These are phyloP conservation scores for Phymatocera aterrima DNA, from an alignment of 2,888 invertebrate species.

Conservation along the genomic window DNA sequence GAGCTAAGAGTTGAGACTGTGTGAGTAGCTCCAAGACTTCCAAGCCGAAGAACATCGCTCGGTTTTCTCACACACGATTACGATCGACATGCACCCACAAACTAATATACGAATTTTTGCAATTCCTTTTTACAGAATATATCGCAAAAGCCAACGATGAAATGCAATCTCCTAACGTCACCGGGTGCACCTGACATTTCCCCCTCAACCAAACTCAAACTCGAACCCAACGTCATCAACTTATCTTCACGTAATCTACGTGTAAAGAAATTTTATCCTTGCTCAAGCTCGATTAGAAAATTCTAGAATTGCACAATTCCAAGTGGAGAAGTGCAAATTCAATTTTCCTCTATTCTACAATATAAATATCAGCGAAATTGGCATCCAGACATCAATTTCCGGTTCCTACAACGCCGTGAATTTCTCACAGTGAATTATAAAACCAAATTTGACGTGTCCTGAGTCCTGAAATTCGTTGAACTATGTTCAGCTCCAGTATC, in stretches of 20 bases:
- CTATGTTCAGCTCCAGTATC: too few species aligned
- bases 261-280: not conserved
- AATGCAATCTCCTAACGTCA: constrained; percentile 54
- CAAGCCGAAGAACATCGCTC: not conserved
- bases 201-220: not conserved
- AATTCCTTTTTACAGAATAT: constrained; percentile 67
- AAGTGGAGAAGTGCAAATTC: too few species aligned
- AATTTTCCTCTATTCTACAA: too few species aligned
- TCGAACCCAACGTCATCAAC: not conserved
- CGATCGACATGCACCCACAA: constrained; percentile 62
- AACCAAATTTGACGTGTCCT: too few species aligned
- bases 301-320: too few species aligned
- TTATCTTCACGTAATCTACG: not conserved
- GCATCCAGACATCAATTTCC: too few species aligned
- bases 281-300: too few species aligned
- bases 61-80: constrained; percentile 65
- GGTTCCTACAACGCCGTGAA: too few species aligned
- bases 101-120: constrained; percentile 71
- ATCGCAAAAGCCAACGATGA: constrained; percentile 52
- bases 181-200: constrained; percentile 39
- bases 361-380: too few species aligned
- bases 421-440: too few species aligned
- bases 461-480: too few species aligned
- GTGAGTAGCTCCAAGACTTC: constrained; percentile 5
- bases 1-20: constrained; percentile 40